Conservation (phyloP, 2,797 vertebrate species). For the Bryconaethiops microstoma region DNA sequence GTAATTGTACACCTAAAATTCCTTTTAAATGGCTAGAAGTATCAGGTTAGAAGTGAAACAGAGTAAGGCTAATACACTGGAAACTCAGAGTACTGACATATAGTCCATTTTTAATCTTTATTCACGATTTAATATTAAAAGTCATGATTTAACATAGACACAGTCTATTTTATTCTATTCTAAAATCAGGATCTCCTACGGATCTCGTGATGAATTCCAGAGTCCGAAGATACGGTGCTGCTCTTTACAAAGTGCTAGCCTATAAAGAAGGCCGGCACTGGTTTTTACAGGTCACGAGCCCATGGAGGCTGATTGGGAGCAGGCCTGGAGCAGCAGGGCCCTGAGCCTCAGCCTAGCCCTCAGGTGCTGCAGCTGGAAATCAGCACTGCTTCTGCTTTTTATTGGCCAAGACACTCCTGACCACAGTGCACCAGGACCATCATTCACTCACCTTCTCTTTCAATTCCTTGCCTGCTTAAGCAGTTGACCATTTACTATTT, state of each 20-base stretch:
- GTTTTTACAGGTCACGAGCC: slow-evolving; percentile 65
- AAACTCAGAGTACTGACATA: too few relatives aligned
- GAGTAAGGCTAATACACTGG: too few relatives aligned
- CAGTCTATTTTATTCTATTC: neutral
- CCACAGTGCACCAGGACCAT: slow-evolving; percentile 12
- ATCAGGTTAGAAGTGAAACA: too few relatives aligned
- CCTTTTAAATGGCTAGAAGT: too few relatives aligned
- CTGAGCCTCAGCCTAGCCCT: slow-evolving; percentile 49
- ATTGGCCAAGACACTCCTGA: neutral
- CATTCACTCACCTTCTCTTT: neutral
- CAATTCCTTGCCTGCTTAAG: slow-evolving; percentile 24
- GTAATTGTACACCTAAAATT: too few relatives aligned
- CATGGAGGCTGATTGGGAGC: slow-evolving; percentile 70
- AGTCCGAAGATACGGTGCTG: slow-evolving; percentile 35
- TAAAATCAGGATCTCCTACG: slow-evolving; percentile 49
- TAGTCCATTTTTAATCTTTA: too few relatives aligned
- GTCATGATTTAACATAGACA: too few relatives aligned
- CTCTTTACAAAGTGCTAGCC: slow-evolving; percentile 59
- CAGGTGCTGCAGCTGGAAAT: slow-evolving; percentile 55
- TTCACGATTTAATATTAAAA: too few relatives aligned
- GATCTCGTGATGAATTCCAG: slow-evolving; percentile 70
- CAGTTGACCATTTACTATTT: slow-evolving; percentile 1
- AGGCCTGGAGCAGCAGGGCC: slow-evolving; percentile 50
- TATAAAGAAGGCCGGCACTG: slow-evolving; percentile 61
- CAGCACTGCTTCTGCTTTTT: slow-evolving; percentile 30